These are phyloP conservation scores for Eupithecia abbreviata DNA, from an alignment of 2,888 invertebrate species.

Conservation along the genomic window DNA sequence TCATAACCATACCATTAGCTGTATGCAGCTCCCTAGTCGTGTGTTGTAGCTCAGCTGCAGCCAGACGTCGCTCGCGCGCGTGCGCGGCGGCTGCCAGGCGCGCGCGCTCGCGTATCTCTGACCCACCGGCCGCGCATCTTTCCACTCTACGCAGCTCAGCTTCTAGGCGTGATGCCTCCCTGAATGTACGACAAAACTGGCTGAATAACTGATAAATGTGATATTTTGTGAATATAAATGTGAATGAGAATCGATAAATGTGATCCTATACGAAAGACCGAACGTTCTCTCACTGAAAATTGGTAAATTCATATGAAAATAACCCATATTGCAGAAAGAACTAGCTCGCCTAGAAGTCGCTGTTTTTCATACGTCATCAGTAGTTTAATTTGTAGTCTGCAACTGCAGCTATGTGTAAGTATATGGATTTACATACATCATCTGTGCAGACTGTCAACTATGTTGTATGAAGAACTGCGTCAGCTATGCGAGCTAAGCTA, in stretches of 20 bases:
- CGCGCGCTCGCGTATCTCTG: constrained; percentile 72
- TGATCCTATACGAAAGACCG: neutral
- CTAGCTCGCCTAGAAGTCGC: too few relatives aligned
- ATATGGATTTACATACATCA: neutral
- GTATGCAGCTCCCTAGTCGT: constrained; percentile 60
- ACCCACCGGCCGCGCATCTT: constrained; percentile 67
- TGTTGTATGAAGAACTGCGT: neutral
- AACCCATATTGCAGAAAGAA: neutral
- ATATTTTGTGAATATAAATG: neutral
- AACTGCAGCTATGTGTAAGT: too few relatives aligned
- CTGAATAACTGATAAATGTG: neutral
- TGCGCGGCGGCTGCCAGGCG: constrained; percentile 76
- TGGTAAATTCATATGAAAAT: neutral
- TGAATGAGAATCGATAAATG: too few relatives aligned
- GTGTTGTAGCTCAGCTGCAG: constrained; percentile 67
- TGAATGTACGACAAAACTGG: constrained; percentile 37
- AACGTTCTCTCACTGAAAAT: neutral
- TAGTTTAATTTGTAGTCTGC: too few relatives aligned
- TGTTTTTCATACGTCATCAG: too few relatives aligned
- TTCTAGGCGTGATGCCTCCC: constrained; percentile 68
- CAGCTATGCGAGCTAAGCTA: neutral
- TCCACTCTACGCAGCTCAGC: constrained; percentile 71
- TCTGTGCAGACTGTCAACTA: neutral
- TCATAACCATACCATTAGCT: constrained; percentile 61
- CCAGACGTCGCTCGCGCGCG: constrained; percentile 70